A percentile compares a stretch with the other conserved stretches of the same genome.
phyloP scores from a whole-genome alignment of 2,113 vertebrate genomes.

The Nerophis lumbriciformis region DNA sequence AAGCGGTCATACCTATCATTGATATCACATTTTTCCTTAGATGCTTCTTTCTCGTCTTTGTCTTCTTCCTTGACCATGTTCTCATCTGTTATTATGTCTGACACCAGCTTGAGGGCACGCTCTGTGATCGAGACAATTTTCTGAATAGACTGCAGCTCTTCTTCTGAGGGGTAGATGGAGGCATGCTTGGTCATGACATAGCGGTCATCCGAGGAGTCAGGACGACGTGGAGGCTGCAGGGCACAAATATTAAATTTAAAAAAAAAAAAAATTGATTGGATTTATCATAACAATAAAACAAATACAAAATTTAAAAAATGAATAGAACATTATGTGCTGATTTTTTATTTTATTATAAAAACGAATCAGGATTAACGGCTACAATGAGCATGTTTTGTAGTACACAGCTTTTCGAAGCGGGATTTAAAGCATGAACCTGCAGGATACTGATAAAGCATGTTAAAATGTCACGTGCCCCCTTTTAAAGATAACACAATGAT shows the following conservation, averaged over 20 bases:
- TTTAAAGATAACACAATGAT: no score
- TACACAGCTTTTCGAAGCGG: no score
- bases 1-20: slow-evolving; percentile 1
- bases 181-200: slow-evolving; percentile 98
- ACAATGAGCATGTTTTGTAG: no score
- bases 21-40: slow-evolving; percentile 79
- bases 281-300: no score
- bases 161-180: slow-evolving; percentile 94
- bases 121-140: slow-evolving; percentile 98
- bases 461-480: no score
- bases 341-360: no score
- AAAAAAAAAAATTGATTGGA: no score
- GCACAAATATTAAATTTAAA: not conserved
- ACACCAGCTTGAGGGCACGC: slow-evolving; percentile 94
- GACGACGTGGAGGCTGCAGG: slow-evolving; percentile 86
- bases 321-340: no score
- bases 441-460: no score
- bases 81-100: slow-evolving; percentile 83
- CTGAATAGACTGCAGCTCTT: slow-evolving; percentile 95
- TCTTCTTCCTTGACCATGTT: slow-evolving; percentile 89
- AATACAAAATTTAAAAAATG: no score
- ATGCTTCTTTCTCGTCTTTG: slow-evolving; percentile 85
- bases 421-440: no score
- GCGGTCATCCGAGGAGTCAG: slow-evolving; percentile 94
- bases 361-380: no score